Conservation (phyloP, 2,113 vertebrate genomes). For the Pelecanus crispus region DNA sequence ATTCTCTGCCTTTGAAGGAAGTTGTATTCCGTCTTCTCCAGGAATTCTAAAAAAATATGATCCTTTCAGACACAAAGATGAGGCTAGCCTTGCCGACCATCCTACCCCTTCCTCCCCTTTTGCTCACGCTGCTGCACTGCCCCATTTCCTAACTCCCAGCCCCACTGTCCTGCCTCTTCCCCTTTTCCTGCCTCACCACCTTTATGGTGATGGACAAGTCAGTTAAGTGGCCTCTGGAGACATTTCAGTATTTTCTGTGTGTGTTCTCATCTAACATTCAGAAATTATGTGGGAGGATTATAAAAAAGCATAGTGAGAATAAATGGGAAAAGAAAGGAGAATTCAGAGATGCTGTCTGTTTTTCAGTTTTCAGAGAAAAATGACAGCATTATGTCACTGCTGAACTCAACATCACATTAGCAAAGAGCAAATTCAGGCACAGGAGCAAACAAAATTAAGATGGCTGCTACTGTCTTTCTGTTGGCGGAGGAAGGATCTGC, state of each 20-base stretch:
- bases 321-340: neutral
- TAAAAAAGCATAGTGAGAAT: neutral
- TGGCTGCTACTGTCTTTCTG: neutral
- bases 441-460: neutral
- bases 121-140: too few species aligned
- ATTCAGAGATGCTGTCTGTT: neutral
- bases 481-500: neutral
- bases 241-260: neutral
- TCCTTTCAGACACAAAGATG: neutral
- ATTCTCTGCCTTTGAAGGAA: neutral
- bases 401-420: neutral
- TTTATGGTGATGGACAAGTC: neutral
- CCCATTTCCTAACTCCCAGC: neutral
- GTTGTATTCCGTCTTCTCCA: neutral
- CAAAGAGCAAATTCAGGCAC: neutral
- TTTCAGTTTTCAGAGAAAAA: neutral
- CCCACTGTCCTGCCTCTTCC: too few species aligned
- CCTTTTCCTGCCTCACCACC: neutral
- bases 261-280: neutral
- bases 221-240: neutral
- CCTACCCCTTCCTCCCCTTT: neutral
- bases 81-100: neutral
- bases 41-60: fast-evolving
- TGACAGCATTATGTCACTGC: neutral
- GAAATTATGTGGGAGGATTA: neutral